Evolutionary conservation across 2,113 vertebrate genomes (phyloP), one percentile per base, ranked within the genome.

Genomic region (Tragelaphus strepsiceros): DNA sequence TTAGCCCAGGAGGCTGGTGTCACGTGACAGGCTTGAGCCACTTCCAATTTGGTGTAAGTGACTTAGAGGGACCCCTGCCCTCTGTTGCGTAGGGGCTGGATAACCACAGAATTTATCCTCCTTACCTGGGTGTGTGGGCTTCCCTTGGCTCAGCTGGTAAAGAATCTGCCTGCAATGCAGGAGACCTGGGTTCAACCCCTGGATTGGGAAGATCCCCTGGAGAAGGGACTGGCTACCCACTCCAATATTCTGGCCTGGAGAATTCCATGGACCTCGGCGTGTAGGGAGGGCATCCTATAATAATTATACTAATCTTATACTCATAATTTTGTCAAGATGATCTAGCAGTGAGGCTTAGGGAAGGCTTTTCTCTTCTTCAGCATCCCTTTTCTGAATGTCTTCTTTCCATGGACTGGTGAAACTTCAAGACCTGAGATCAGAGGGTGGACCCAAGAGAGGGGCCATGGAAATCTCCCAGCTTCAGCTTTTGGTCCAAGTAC

Each of bases 391-490:
- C 8, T 93, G 24, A 67, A 22, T 2, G 9, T 62, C 13, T 84
- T 95, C 43, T 74, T 96, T 24, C 67, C 35, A 35, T 1, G 7
- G 51, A 6, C 4, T 53, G 30, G 61, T 22, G 30, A n/a, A 35
- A 64, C 26, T 56, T 59, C 6, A 58, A 62, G 30, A 89, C 21
- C 39, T 24, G 59, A 77, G 35, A 49, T 17, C 30, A 89, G 19
- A 74, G 19, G 22, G 6, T n/a, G 1, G 59, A 11, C 39, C 13
- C 5, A 16, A 32, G 26, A 11, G 54, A 49, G 32, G 12, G 77
- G 9, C 19, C 30, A 15, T 3, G 13, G 58, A 54, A 3, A 4
- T 53, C 32, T 59, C 46, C 12, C 0, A 0, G 30, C 28, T 15
- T 51, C 53, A 19, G 46, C 3, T 21, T 30, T 67, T 16, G 77